Conservation (phyloP, 2,113 vertebrate species). For the Leptosomus discolor region DNA sequence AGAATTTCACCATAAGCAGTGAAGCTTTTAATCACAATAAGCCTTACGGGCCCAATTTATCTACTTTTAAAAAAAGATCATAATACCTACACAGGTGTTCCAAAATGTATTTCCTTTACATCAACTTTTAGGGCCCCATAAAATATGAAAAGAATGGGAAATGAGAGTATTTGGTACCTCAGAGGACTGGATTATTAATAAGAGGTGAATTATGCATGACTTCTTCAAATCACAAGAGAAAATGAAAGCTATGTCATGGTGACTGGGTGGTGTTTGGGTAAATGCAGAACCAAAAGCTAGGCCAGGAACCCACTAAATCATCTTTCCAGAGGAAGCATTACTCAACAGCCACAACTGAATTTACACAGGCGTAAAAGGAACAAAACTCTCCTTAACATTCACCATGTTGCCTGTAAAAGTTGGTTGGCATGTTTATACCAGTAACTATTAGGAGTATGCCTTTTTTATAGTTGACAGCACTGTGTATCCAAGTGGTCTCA, state of each 20-base stretch:
- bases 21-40: slow-evolving; percentile 63
- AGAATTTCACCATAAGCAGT: slow-evolving; percentile 41
- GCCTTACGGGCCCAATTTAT: slow-evolving; percentile 32
- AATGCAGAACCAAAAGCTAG: background rate
- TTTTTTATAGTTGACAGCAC: background rate
- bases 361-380: background rate
- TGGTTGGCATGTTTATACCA: background rate
- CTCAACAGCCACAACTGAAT: background rate
- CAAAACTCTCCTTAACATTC: background rate
- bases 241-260: background rate
- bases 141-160: slow-evolving; percentile 15
- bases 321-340: background rate
- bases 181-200: background rate
- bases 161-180: background rate
- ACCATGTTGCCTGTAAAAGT: background rate
- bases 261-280: background rate
- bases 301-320: background rate
- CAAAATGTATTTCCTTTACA: slow-evolving; percentile 38
- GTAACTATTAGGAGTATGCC: background rate
- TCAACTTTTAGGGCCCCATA: background rate
- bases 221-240: slow-evolving; percentile 7
- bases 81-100: slow-evolving; percentile 17
- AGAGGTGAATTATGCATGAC: background rate
- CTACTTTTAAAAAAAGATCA: background rate
- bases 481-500: slow-evolving; percentile 4